These are phyloP conservation scores for Drosophila testacea DNA, from an alignment of 2,888 invertebrate genomes.

Conservation along the genomic window DNA sequence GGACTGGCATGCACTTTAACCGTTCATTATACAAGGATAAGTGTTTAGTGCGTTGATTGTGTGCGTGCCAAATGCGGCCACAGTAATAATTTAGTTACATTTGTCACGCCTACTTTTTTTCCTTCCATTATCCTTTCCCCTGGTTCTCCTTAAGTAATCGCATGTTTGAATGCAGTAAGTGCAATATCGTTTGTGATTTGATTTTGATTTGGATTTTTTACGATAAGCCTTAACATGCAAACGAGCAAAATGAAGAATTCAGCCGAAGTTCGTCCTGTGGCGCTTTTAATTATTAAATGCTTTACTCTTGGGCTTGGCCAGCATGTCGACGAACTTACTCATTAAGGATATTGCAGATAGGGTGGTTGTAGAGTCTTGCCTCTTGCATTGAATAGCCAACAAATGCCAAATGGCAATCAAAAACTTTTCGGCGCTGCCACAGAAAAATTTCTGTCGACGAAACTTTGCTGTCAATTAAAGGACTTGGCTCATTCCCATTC, in stretches of 20 bases:
- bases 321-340: constrained; percentile 57
- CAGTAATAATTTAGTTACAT: constrained; percentile 28
- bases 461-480: constrained; percentile 57
- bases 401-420: constrained; percentile 40
- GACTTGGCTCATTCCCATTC: constrained; percentile 10
- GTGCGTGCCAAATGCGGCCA: constrained; percentile 44
- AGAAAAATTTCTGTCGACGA: constrained; percentile 18
- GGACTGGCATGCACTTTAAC: background rate
- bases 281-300: constrained; percentile 69
- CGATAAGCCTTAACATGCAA: constrained; percentile 68
- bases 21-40: constrained; percentile 12
- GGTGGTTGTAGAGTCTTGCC: background rate
- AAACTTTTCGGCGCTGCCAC: constrained; percentile 41
- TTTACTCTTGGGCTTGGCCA: constrained; percentile 23
- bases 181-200: constrained; percentile 54
- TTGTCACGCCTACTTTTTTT: constrained; percentile 30
- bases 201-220: constrained; percentile 28
- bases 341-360: constrained; percentile 47
- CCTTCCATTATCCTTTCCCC: background rate
- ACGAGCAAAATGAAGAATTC: constrained; percentile 23
- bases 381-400: constrained; percentile 12
- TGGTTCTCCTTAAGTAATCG: constrained; percentile 41
- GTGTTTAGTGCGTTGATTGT: constrained; percentile 36
- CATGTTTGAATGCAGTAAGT: constrained; percentile 74
- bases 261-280: constrained; percentile 23